Evolutionary conservation across 53 echinoderm and acorn worm species (phyloP), one percentile per base, ranked within the genome.

Genomic region (Mesocentrotus franciscanus): DNA sequence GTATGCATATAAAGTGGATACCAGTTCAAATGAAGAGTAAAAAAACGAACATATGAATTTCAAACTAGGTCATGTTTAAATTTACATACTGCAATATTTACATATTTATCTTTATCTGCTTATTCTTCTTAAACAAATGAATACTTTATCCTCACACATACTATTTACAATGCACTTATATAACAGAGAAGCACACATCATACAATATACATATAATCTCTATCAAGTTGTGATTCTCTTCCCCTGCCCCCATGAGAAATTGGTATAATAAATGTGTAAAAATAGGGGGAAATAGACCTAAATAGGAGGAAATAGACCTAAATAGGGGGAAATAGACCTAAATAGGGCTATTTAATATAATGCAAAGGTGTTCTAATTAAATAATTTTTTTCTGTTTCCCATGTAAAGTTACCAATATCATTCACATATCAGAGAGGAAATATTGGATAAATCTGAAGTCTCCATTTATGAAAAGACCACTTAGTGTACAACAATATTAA

Each of bases 61-160:
- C 9, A 81, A 42, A 81, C 20, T 39, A 81, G 17, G 36, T 33
- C 36, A 18, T 18, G 39, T 81, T 33, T 34, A 81, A 81, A 81
- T 30, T 81, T 81, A 81, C 42, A 81, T n/a, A 57, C 58, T n/a
- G 56, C 42, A 87, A 87, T 87, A 87, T 87, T 26, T 87, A 87
- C 87, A 87, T 87, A 87, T 57, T 0, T 11, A 57, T 87, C 59
- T 87, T 9, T 58, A 58, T 57, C 87, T 58, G 79, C 39, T 35
- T 36, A 79, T 79, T 85, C 42, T 8, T 24, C 56, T 56, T 57
- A 57, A 24, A 85, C 85, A 87, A 87, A 87, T 59, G 58, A 87
- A 87, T 87, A 87, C 56, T 87, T 29, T 58, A 87, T 87, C 58
- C 56, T 87, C 12, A 87, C n/a, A 87, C 58, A 87, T 35, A 87